Evolutionary conservation across 2,888 invertebrate species (phyloP).

Genomic region (Carpatolechia fugitivella): DNA sequence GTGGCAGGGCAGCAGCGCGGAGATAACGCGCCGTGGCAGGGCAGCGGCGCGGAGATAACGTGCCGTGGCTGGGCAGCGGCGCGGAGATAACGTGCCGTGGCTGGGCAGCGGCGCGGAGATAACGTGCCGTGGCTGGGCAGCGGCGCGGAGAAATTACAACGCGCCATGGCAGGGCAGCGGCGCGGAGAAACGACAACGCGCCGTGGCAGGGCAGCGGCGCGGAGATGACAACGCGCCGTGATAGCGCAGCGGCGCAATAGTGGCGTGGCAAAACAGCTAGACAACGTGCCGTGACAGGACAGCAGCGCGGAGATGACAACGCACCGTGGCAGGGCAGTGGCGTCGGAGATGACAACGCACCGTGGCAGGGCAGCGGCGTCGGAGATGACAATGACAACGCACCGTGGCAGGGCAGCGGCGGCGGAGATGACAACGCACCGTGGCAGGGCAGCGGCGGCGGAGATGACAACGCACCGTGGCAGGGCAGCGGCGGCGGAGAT

Average conservation of each 20-base stretch:
- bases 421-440: too few species aligned
- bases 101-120: not conserved
- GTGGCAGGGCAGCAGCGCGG: too few species aligned
- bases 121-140: conserved; percentile 9
- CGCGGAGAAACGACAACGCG: too few species aligned
- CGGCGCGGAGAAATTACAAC: not conserved
- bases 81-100: not conserved
- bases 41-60: too few species aligned
- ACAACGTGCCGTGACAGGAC: too few species aligned
- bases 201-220: not conserved
- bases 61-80: not conserved
- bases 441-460: too few species aligned
- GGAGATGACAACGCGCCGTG: not conserved
- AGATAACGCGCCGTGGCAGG: too few species aligned
- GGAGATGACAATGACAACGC: too few species aligned
- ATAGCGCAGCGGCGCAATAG: not conserved
- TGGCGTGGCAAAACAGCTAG: conserved; percentile 8
- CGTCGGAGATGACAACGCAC: not conserved
- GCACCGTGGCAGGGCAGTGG: not conserved
- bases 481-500: too few species aligned
- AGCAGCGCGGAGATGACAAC: not conserved
- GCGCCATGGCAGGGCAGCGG: conserved; percentile 7
- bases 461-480: too few species aligned
- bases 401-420: too few species aligned
- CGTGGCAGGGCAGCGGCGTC: conserved; percentile 4